These are phyloP conservation scores for Leucozona laternaria DNA, from an alignment of 2,888 invertebrate species.

Conservation along the genomic window DNA sequence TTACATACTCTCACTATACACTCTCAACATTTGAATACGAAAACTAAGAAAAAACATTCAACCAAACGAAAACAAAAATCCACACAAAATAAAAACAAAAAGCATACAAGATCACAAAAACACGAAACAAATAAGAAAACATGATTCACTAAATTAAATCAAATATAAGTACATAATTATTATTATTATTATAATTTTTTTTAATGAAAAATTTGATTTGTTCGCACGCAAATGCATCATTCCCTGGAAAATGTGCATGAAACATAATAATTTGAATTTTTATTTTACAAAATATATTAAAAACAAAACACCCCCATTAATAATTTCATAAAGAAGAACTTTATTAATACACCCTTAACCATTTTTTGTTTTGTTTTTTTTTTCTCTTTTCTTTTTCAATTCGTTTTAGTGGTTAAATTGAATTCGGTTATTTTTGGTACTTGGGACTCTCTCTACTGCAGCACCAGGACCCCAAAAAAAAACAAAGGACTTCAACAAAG, in stretches of 20 bases:
- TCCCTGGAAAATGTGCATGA: conserved; percentile 60
- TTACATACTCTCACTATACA: conserved; percentile 44
- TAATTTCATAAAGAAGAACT: conserved; percentile 22
- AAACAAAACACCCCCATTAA: conserved; percentile 24
- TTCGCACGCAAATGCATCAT: conserved; percentile 64
- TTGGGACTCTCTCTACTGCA: conserved; percentile 51
- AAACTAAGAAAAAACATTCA: conserved; percentile 27
- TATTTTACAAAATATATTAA: conserved; percentile 22
- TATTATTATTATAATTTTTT: too few relatives aligned
- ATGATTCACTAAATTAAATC: conserved; percentile 39
- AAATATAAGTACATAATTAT: not conserved
- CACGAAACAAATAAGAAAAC: conserved; percentile 40
- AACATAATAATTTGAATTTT: conserved; percentile 30
- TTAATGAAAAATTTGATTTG: conserved; percentile 8
- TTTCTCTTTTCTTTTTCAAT: conserved; percentile 34
- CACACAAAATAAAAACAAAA: conserved; percentile 39
- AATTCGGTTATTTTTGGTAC: conserved; percentile 78
- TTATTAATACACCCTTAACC: conserved; percentile 9
- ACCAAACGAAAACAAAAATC: conserved; percentile 29
- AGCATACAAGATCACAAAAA: conserved; percentile 32
- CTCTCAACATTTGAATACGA: conserved; percentile 24
- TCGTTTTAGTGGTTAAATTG: conserved; percentile 82
- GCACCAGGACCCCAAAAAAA: conserved; percentile 24
- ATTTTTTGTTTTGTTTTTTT: conserved; percentile 55
- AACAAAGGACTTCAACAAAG: conserved; percentile 52